Base-by-base conservation (phyloP, 2,797 vertebrate genomes). In the Cynodonichthys magdalenae region DNA sequence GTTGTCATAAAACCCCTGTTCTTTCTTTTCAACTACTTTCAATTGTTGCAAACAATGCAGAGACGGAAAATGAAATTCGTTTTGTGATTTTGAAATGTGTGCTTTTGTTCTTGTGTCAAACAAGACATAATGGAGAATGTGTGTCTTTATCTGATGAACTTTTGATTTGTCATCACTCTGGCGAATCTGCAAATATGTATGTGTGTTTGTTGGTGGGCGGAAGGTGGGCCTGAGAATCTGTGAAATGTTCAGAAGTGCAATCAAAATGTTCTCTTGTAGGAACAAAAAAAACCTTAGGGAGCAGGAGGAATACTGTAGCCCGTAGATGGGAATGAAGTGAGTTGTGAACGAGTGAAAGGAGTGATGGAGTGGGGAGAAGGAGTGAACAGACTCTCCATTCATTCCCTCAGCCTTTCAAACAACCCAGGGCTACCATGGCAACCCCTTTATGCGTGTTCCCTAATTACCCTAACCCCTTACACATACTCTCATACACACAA, bases 341-440 rank as follows among this genome's bases (percentile, higher is more conserved):
- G 89, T 89, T 90, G 89, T 91, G 87, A 89, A 87, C 81, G 76
- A 88, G 88, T 87, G 87, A 90, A 88, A 87, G 71, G 87, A 90
- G 87, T 89, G 89, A 90, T 89, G 87, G 89, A 90, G 88, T 88
- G 87, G 82, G 80, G 83, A 89, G 85, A 82, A 87, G 78, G 88
- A 86, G 83, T 89, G 89, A 91, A 90, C 90, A 92, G 91, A 91
- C 84, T 87, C 83, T 77, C 88, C 90, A 92, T 92, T 92, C 90
- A 91, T 92, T 89, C 90, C 76, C 81, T 59, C 87, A 76, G 87
- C 88, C 88, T 91, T 92, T 91, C 89, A 91, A 89, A 90, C 89
- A 92, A 87, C 88, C 85, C 82, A 56, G 83, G 73, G 86, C 90
- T 89, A 75, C 90, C 85, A 91, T 90, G 87, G 90, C 87, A 83